Evolutionary conservation across 2,797 vertebrate genomes (phyloP).

Genomic region (Oceanodroma leucorhoa): DNA sequence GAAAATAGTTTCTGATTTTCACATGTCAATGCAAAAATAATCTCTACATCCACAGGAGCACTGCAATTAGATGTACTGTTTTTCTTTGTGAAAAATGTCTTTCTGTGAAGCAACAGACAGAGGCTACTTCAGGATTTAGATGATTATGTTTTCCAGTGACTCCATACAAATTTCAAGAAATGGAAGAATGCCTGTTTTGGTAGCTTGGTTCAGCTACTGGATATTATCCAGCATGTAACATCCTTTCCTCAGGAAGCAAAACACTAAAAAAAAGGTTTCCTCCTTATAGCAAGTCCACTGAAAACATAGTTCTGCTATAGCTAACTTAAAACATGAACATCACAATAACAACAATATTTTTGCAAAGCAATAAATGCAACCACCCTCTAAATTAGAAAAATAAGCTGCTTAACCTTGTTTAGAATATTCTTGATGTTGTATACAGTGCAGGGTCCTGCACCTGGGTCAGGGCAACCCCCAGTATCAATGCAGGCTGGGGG

Average conservation of each 20-base stretch:
- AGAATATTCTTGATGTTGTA: not conserved
- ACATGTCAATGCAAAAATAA: not conserved
- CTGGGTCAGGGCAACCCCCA: too few relatives aligned
- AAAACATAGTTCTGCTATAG: not conserved
- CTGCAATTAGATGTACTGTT: not conserved
- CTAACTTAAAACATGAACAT: not conserved
- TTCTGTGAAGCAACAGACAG: not conserved
- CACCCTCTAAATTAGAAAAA: not conserved
- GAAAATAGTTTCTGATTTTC: not conserved
- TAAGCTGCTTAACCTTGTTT: not conserved
- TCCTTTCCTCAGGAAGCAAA: not conserved
- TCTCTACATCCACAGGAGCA: not conserved
- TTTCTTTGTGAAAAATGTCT: not conserved
- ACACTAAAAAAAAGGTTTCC: not conserved
- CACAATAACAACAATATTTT: not conserved
- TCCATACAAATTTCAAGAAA: not conserved
- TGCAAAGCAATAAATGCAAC: not conserved
- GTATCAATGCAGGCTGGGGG: too few relatives aligned
- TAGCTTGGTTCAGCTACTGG: not conserved
- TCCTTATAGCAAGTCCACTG: not conserved
- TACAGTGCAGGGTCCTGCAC: not conserved
- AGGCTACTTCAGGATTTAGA: not conserved
- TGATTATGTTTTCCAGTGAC: not conserved
- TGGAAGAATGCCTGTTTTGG: not conserved
- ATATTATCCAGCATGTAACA: not conserved